Base-by-base conservation (phyloP, 2,113 vertebrate species). In the Procapra przewalskii region DNA sequence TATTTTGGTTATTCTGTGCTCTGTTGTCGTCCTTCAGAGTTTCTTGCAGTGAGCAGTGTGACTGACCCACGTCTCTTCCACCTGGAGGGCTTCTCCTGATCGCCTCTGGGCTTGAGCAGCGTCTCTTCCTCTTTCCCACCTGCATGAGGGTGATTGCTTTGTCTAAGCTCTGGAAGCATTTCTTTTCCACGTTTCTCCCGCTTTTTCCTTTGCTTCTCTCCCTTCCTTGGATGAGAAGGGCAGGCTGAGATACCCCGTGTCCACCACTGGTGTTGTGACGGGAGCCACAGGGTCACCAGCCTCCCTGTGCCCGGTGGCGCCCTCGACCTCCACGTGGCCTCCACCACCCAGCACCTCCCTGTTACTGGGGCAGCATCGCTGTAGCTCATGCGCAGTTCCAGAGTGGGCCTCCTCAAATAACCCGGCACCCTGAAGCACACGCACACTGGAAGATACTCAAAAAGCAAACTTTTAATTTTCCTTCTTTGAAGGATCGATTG, bases 381-480 rank as follows among this genome's bases (percentile, higher is more conserved):
- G 4, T 33, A 36, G 9, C 40, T 60, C 8, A 33, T 0, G 2
- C 0, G 0, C 31, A 5, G 48, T 55, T 93, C 43, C 27, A 12
- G 59, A 79, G 29, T 3, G 43, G 0, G 31, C 15, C 27, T 79
- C 33, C n/a, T 71, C 67, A 59, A 64, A 21, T 52, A 27, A 5
- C 29, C 50, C 0, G 29, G 25, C 52, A 13, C 21, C 2, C 3
- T 17, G 43, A 48, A 62, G 36, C 36, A 77, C 13, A 5, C 91
- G 33, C 0, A 0, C 3, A n/a, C 11, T 4, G 77, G 0, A 0
- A 23, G 94, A 45, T 31, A 48, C 94, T 59, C 6, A 29, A 93
- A 91, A n/a, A 55, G 81, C 33, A 94, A 94, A 84, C 67, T 55
- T 40, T 96, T 27, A 89, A 75, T 25, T 67, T 71, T 84, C 64